These are phyloP conservation scores for Speoplatyrhinus poulsoni DNA, from an alignment of 2,113 vertebrate genomes.

Conservation along the genomic window DNA sequence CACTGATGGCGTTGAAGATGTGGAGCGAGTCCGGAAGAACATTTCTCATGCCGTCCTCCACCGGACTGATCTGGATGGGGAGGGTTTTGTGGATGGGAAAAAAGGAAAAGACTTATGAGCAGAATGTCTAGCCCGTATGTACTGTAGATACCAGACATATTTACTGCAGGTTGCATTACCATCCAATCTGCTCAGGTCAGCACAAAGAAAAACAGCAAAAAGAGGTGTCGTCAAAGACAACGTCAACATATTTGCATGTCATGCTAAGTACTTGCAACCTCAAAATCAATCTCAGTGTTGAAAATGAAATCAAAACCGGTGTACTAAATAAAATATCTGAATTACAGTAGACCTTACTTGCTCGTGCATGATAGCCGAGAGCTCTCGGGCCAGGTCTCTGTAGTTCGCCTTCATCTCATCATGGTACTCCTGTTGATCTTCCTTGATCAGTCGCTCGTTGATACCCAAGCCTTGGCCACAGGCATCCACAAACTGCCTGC, in stretches of 20 bases:
- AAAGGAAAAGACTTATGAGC: neutral
- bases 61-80: slow-evolving; percentile 81
- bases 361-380: slow-evolving; percentile 97
- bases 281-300: neutral
- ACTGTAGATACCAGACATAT: neutral
- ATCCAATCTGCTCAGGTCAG: slow-evolving; percentile 91
- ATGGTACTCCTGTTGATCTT: slow-evolving; percentile 96
- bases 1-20: slow-evolving; percentile 98
- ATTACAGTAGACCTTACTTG: slow-evolving; percentile 77
- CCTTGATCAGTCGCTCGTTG: slow-evolving; percentile 95
- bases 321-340: neutral
- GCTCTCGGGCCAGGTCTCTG: slow-evolving; percentile 90
- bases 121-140: neutral
- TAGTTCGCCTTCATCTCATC: slow-evolving; percentile 98
- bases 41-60: slow-evolving; percentile 89
- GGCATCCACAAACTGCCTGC: slow-evolving; percentile 96
- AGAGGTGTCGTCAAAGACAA: slow-evolving; percentile 47
- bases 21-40: slow-evolving; percentile 91
- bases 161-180: slow-evolving; percentile 81
- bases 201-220: slow-evolving; percentile 74
- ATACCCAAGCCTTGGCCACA: slow-evolving; percentile 91
- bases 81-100: slow-evolving; percentile 25
- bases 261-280: neutral
- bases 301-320: neutral
- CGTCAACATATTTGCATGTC: slow-evolving; percentile 14